phyloP scores from a whole-genome alignment of 2,888 invertebrate species.

The Pyrgus malvae region DNA sequence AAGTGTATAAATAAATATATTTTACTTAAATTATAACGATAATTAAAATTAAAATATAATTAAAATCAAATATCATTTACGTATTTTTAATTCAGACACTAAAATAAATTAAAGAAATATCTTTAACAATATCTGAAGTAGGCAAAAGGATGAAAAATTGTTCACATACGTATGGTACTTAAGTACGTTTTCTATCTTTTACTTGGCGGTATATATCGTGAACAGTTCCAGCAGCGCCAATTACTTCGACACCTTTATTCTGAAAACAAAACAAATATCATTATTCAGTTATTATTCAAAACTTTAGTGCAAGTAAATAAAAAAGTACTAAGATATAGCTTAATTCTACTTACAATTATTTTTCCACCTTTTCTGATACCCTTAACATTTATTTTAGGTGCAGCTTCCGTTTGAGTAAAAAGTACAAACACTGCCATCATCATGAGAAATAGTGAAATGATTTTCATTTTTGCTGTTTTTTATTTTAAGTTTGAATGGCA shows the following conservation, averaged over 20 bases:
- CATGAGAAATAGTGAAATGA: too few relatives aligned
- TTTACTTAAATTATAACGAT: too few relatives aligned
- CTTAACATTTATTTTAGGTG: slow-evolving; percentile 41
- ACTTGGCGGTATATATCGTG: slow-evolving; percentile 34
- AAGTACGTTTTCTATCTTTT: slow-evolving; percentile 8
- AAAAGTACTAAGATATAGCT: background rate
- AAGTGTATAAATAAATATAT: too few relatives aligned
- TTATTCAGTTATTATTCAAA: background rate
- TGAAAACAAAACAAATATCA: slow-evolving; percentile 28
- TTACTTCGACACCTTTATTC: slow-evolving; percentile 33
- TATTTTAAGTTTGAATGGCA: too few relatives aligned
- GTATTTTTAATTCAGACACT: too few relatives aligned
- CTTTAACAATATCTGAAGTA: too few relatives aligned
- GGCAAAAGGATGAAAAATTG: too few relatives aligned
- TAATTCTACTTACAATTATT: slow-evolving; percentile 37
- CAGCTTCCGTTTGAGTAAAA: slow-evolving; percentile 38
- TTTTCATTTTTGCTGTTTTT: too few relatives aligned
- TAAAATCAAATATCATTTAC: too few relatives aligned
- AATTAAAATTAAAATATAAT: too few relatives aligned
- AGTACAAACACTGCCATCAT: slow-evolving; percentile 39
- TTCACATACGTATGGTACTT: background rate
- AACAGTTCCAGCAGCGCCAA: slow-evolving; percentile 35
- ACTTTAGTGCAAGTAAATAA: background rate
- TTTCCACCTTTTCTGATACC: slow-evolving; percentile 42
- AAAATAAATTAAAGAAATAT: too few relatives aligned